phyloP scores from a whole-genome alignment of 2,888 invertebrate genomes.

The Rutpela maculata region DNA sequence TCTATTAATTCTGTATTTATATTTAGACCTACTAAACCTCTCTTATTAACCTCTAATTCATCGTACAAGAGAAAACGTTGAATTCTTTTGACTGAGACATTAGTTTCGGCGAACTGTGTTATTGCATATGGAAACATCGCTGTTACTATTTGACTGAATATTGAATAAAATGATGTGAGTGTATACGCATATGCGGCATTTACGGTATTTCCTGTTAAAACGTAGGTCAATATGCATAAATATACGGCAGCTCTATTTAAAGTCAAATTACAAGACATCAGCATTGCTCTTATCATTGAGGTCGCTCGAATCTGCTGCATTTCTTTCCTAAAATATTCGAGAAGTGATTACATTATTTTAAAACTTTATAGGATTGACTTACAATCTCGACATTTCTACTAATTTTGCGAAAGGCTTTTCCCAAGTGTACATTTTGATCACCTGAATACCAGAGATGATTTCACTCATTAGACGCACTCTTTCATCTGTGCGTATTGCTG shows the following conservation, averaged over 20 bases:
- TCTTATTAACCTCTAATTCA: slow-evolving; percentile 37
- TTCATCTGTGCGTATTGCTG: slow-evolving; percentile 88
- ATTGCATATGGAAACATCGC: slow-evolving; percentile 80
- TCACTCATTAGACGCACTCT: slow-evolving; percentile 93
- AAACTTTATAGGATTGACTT: slow-evolving; percentile 51
- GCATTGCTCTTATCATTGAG: slow-evolving; percentile 80
- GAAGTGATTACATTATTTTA: no score
- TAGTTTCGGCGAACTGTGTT: slow-evolving; percentile 82
- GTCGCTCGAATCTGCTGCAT: slow-evolving; percentile 80
- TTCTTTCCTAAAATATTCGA: slow-evolving; percentile 78
- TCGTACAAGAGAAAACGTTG: slow-evolving; percentile 76
- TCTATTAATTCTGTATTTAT: background rate
- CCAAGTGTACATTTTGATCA: slow-evolving; percentile 98
- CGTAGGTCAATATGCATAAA: slow-evolving; percentile 86
- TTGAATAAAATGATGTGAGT: slow-evolving; percentile 84
- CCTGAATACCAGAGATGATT: slow-evolving; percentile 90
- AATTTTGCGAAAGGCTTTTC: slow-evolving; percentile 90
- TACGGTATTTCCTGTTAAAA: slow-evolving; percentile 78
- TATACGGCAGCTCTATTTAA: slow-evolving; percentile 90
- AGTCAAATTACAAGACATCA: slow-evolving; percentile 81
- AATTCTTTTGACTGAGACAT: slow-evolving; percentile 70
- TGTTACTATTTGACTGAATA: slow-evolving; percentile 80
- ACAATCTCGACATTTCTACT: slow-evolving; percentile 80
- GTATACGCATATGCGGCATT: slow-evolving; percentile 83
- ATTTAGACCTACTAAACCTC: no score